phyloP scores from a whole-genome alignment of 2,888 invertebrate species.

The Scelioninae gen. 1 region DNA sequence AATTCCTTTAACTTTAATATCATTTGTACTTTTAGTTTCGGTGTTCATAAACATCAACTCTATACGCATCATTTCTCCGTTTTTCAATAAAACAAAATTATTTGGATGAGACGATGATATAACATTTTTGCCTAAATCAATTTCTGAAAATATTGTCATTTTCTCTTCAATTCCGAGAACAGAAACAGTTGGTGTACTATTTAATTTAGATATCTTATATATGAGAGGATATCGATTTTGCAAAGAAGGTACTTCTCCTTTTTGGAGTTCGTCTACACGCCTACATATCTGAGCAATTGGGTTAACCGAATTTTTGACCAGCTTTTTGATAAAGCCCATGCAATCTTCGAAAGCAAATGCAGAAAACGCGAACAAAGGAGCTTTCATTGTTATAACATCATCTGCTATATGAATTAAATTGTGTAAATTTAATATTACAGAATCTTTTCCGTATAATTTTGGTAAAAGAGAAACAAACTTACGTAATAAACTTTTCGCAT shows the following conservation, averaged over 20 bases:
- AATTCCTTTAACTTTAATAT: too few relatives aligned
- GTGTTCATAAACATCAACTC: too few relatives aligned
- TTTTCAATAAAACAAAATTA: slow-evolving; percentile 13
- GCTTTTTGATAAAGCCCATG: background rate
- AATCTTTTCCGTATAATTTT: background rate
- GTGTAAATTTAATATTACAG: background rate
- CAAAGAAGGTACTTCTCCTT: background rate
- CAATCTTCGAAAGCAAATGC: slow-evolving; percentile 4
- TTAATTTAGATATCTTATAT: background rate
- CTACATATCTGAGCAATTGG: background rate
- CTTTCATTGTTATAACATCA: background rate
- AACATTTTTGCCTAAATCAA: background rate
- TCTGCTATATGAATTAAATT: slow-evolving; percentile 8
- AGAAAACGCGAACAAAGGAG: background rate
- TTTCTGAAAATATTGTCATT: background rate
- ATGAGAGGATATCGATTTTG: slow-evolving; percentile 4
- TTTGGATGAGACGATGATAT: background rate
- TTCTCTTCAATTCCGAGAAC: background rate
- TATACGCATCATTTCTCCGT: too few relatives aligned
- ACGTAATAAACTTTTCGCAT: background rate
- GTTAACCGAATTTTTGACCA: background rate
- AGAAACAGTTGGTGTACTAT: background rate
- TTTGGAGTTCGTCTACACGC: background rate
- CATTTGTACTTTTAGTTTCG: too few relatives aligned
- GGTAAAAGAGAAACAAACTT: background rate